Evolutionary conservation across 2,113 vertebrate species (phyloP).

Genomic region (Atractosteus spatula): DNA sequence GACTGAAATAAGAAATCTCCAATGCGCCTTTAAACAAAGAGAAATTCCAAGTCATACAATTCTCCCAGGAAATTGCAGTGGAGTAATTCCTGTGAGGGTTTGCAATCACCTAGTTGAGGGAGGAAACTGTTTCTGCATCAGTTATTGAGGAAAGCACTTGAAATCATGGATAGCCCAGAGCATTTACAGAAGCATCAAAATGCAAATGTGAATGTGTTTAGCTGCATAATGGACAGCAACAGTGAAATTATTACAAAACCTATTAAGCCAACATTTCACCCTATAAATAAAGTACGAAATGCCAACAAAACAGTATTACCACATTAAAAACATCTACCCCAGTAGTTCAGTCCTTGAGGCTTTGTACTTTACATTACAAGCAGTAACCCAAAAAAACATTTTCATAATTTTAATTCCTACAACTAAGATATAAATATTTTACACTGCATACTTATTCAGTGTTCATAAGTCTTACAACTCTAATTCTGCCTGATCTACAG

Average conservation of each 20-base stretch:
- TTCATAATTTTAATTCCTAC: conserved; percentile 9
- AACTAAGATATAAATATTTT: background rate
- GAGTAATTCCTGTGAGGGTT: too few relatives aligned
- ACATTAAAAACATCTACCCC: background rate
- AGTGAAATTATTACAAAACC: background rate
- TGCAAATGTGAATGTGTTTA: background rate
- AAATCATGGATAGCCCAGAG: background rate
- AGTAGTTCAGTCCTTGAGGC: background rate
- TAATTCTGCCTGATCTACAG: too few relatives aligned
- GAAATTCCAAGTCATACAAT: too few relatives aligned
- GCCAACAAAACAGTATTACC: background rate
- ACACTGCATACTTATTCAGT: background rate
- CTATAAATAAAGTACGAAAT: background rate
- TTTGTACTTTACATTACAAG: background rate
- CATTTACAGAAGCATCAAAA: background rate
- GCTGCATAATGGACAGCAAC: background rate
- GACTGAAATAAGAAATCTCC: too few relatives aligned
- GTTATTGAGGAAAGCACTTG: too few relatives aligned
- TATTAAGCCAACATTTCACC: background rate
- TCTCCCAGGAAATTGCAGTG: too few relatives aligned
- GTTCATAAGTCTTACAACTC: background rate
- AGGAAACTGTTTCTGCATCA: too few relatives aligned
- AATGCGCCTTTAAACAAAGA: too few relatives aligned
- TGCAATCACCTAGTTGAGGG: too few relatives aligned
- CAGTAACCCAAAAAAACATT: background rate